Evolutionary conservation across 2,113 vertebrate species (phyloP), one percentile per base, ranked within the genome.

Genomic region (Elgaria multicarinata): DNA sequence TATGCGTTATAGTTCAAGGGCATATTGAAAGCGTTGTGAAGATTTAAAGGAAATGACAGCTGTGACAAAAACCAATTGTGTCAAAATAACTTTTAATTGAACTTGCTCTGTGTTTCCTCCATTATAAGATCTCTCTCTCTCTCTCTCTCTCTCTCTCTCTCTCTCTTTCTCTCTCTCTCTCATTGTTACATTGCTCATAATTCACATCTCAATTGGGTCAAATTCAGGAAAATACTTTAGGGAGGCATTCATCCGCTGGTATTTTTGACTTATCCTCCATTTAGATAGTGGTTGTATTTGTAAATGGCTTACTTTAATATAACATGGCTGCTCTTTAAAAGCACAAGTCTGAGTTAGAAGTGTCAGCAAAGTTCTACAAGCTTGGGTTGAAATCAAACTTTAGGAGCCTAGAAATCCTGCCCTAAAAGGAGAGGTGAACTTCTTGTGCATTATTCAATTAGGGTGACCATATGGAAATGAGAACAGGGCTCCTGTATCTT

Each of bases 81-180:
- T 64, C 42, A 86, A 86, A 90, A 87, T 92, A 89, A 88, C 87
- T 93, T 92, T 86, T 91, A 90, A 92, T 95, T 92, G 94, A 92
- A 92, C 83, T 89, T 80, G 6, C 20, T 64, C 50, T 44, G 86
- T 14, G 16, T 81, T 87, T 91, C 12, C 2, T 83, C 20, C 31
- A 5, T 74, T 72, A 72, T 39, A 89, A 77, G 16, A 67, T 67
- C 90, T 88, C 31, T 87, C 87, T 87, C 42, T 58, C 16, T 78
- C 75, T 33, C 18, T n/a, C n/a, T n/a, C n/a, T n/a, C n/a, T n/a
- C n/a, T n/a, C n/a, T 78, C 75, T 33, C 18, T 67, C 90, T 88
- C 31, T 87, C 87, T 87, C 42, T 58, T 14, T 78, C 75, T 33
- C 18, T n/a, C 36, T 50, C 44, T 84, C 12, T 71, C 24, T 2